A percentile compares a stretch with the other conserved stretches of the same genome.
Evolutionary conservation across 2,888 invertebrate genomes (phyloP).

Genomic region (Pteria penguin): DNA sequence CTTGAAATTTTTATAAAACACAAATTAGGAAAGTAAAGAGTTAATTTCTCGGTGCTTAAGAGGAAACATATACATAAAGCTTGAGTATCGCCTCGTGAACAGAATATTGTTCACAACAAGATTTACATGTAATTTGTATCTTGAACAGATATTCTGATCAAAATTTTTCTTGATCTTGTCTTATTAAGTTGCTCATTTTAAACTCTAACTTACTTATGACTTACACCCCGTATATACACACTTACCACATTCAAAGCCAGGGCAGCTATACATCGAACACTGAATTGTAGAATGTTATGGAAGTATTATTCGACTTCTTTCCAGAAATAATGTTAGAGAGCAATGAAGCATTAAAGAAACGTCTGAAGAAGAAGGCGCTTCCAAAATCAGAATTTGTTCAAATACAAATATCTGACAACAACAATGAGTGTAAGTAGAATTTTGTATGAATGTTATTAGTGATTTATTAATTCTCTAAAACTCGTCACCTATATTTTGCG

Average conservation of each 20-base stretch:
- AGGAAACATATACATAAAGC: too few relatives aligned
- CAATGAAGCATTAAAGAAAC: constrained; percentile 87
- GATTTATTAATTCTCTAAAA: too few relatives aligned
- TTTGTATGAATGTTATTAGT: not conserved
- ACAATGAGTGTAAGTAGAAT: constrained; percentile 57
- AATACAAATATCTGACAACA: constrained; percentile 92
- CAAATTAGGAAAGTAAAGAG: too few relatives aligned
- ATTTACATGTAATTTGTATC: not conserved
- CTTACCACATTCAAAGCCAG: not conserved
- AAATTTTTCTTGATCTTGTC: not conserved
- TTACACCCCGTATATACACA: not conserved
- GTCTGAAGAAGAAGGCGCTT: constrained; percentile 88
- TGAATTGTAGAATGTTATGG: too few relatives aligned
- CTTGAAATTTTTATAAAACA: too few relatives aligned
- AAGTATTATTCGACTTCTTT: too few relatives aligned
- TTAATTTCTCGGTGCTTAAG: too few relatives aligned
- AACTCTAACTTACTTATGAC: not conserved
- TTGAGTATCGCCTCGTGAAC: too few relatives aligned
- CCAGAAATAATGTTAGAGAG: constrained; percentile 85
- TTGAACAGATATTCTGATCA: not conserved
- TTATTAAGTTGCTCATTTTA: not conserved
- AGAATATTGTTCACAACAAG: too few relatives aligned
- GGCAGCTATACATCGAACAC: not conserved
- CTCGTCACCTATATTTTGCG: too few relatives aligned
- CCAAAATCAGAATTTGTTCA: constrained; percentile 93